These are phyloP conservation scores for Brachionus asplanchnoidis DNA, from an alignment of 1,140 invertebrate species.

Conservation along the genomic window DNA sequence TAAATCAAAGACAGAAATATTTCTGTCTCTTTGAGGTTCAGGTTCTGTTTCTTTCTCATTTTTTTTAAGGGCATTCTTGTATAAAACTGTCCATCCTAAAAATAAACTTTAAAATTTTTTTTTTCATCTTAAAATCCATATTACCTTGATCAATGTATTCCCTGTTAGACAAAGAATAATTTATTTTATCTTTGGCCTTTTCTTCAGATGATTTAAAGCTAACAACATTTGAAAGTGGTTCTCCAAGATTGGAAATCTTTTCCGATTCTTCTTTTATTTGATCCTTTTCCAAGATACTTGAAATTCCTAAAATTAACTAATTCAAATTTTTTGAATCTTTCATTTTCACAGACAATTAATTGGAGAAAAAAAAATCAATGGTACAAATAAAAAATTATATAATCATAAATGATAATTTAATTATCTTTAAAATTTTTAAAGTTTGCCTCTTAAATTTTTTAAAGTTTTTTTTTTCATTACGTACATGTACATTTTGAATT, in stretches of 20 bases:
- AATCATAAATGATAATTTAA: too few relatives aligned
- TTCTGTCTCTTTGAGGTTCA: not conserved
- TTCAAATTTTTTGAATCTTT: not conserved
- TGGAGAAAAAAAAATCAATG: too few relatives aligned
- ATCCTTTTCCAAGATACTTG: not conserved
- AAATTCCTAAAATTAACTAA: not conserved
- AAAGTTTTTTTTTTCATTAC: too few relatives aligned
- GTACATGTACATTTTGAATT: too few relatives aligned
- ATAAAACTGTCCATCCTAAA: conserved; percentile 9
- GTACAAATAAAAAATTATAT: too few relatives aligned
- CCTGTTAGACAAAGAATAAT: not conserved
- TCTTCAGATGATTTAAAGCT: not conserved
- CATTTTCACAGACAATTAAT: too few relatives aligned
- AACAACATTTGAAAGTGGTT: not conserved
- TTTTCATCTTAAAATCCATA: not conserved
- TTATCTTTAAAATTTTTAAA: too few relatives aligned
- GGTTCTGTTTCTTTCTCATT: not conserved
- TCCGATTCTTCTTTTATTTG: not conserved
- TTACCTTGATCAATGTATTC: conserved; percentile 13
- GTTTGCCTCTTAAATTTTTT: too few relatives aligned
- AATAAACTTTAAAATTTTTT: not conserved
- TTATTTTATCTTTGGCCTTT: not conserved
- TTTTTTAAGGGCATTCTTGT: not conserved
- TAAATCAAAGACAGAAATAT: not conserved
- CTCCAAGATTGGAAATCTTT: not conserved